phyloP scores from a whole-genome alignment of 1,140 invertebrate species.

The Rhagoletis zephyria region DNA sequence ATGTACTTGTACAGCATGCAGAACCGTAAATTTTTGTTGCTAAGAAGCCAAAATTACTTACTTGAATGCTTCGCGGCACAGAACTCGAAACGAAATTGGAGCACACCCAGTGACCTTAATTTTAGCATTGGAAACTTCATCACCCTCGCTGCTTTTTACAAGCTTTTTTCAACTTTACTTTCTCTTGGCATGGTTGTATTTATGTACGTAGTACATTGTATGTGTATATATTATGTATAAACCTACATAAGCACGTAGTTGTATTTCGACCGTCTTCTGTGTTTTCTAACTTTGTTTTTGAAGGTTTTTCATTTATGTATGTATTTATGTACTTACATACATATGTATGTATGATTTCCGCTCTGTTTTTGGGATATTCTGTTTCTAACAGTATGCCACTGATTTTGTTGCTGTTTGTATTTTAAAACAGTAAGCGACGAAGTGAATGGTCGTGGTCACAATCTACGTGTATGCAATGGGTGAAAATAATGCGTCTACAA shows the following conservation, averaged over 20 bases:
- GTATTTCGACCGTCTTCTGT: too few relatives aligned
- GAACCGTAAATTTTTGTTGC: too few relatives aligned
- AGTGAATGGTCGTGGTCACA: not conserved
- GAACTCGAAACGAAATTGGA: constrained; percentile 53
- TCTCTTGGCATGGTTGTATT: too few relatives aligned
- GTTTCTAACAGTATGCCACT: not conserved
- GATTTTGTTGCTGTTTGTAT: not conserved
- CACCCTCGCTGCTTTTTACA: not conserved
- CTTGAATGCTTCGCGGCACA: not conserved
- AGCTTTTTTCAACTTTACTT: not conserved
- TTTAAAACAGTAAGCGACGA: not conserved
- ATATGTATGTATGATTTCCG: not conserved
- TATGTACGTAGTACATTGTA: too few relatives aligned
- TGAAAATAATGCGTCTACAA: not conserved
- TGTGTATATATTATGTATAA: too few relatives aligned
- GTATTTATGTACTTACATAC: too few relatives aligned
- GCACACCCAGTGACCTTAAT: constrained; percentile 56
- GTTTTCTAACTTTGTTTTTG: too few relatives aligned
- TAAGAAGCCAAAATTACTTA: too few relatives aligned
- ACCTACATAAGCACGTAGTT: too few relatives aligned
- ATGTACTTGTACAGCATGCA: not conserved
- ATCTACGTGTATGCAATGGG: not conserved
- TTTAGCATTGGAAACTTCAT: constrained; percentile 24
- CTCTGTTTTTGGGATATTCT: not conserved
- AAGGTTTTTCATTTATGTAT: too few relatives aligned